A percentile compares a stretch with the other conserved stretches of the same genome.
phyloP scores from a whole-genome alignment of 2,797 vertebrate species.

The Allobates femoralis region DNA sequence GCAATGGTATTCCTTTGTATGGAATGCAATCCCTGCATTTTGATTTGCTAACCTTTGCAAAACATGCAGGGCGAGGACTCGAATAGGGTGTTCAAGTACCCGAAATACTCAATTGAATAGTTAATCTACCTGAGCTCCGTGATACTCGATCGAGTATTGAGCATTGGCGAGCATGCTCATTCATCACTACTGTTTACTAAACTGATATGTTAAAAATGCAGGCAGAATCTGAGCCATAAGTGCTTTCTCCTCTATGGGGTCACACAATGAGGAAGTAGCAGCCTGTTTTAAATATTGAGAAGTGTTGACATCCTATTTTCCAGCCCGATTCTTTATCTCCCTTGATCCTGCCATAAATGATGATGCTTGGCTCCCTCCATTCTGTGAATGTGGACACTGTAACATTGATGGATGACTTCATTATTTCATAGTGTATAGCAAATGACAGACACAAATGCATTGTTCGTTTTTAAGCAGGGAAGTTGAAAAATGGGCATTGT shows the following conservation, averaged over 20 bases:
- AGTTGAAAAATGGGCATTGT: background rate
- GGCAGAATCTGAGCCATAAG: background rate
- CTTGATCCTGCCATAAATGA: conserved; percentile 59
- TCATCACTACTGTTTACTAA: background rate
- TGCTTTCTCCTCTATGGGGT: background rate
- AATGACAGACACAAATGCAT: conserved; percentile 50
- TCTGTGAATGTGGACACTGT: conserved; percentile 54
- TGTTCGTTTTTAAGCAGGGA: conserved; percentile 31
- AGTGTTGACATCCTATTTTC: conserved; percentile 57
- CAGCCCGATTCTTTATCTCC: conserved; percentile 54
- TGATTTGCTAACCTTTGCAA: too few relatives aligned
- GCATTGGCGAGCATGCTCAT: too few relatives aligned
- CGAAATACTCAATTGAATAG: too few relatives aligned
- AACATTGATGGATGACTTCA: conserved; percentile 60
- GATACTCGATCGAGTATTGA: too few relatives aligned
- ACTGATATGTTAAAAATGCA: background rate
- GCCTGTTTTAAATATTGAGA: conserved; percentile 50
- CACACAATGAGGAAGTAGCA: background rate
- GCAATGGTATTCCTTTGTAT: too few relatives aligned
- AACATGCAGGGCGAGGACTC: too few relatives aligned
- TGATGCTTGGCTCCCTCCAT: conserved; percentile 42
- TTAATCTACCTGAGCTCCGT: too few relatives aligned
- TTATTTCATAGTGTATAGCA: conserved; percentile 50
- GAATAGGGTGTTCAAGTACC: too few relatives aligned
- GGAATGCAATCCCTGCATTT: too few relatives aligned